Base-by-base conservation (phyloP, 1,140 invertebrate genomes). In the Polypedilum pembai region DNA sequence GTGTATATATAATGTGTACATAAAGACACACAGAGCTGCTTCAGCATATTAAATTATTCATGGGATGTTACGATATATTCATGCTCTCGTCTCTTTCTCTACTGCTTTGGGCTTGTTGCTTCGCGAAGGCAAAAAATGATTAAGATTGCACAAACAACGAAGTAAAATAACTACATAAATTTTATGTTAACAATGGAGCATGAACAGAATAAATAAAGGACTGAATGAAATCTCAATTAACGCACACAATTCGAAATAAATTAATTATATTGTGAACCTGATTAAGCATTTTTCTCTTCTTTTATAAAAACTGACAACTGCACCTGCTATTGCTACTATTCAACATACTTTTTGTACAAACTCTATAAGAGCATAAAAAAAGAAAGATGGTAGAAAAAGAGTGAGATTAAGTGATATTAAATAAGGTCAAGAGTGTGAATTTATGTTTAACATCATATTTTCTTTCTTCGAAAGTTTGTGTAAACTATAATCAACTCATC, bases 1-100 rank as follows among this genome's bases (percentile, higher is more conserved):
- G 10, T 69, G 18, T 20, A 69, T n/a, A 18, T 20, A 20, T 18
- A 5, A 18, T 21, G 18, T 69, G 65, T 18, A 21, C 18, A 69
- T 69, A 20, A 69, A 69, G 65, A 21, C 65, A 56, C 12, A 56
- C 15, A 21, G 18, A 21, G 8, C 65, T 33, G 24, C 5, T 69
- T 69, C 65, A 69, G 18, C 17, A 69, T 69, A 69, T 69, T 69
- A 69, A 69, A 69, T 69, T 69, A 69, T 69, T 69, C 65, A 69
- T 69, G 65, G 65, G n/a, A 69, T 69, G 65, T 69, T 8, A 10
- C 65, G 65, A 69, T 8, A 18, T 69, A 69, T 69, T 20, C 20
- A 20, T 21, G 45, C n/a, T 69, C 65, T 18, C 18, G 17, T 69
- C 17, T 69, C 18, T 20, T 8, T 18, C 8, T 3, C 41, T 15